Percentiles rank a stretch among this genome's conserved stretches.
Conservation (phyloP, 2,888 invertebrate species). For the Chromoteleia sp. region DNA sequence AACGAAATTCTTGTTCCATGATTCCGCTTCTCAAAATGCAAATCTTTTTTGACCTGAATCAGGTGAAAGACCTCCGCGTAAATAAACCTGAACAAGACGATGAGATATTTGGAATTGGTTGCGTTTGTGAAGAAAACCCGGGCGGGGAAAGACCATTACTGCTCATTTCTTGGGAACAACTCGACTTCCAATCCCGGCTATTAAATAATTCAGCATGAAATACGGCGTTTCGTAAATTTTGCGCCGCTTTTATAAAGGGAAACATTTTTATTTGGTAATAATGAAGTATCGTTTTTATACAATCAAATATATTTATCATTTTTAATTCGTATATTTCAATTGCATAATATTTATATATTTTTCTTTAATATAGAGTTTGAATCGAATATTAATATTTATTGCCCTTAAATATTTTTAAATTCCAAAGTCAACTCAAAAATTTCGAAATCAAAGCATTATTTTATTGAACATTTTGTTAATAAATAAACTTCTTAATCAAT, state of each 20-base stretch:
- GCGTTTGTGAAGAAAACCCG: background rate
- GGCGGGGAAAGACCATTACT: slow-evolving; percentile 19
- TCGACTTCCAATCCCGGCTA: slow-evolving; percentile 39
- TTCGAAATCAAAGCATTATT: too few species aligned
- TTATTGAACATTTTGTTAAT: too few species aligned
- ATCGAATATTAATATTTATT: too few species aligned
- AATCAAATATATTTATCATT: too few species aligned
- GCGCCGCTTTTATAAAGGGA: slow-evolving; percentile 46
- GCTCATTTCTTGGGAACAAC: slow-evolving; percentile 38
- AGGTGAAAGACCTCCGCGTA: slow-evolving; percentile 15
- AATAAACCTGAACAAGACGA: slow-evolving; percentile 1
- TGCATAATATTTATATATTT: too few species aligned
- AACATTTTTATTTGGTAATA: slow-evolving; percentile 59
- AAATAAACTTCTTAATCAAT: too few species aligned
- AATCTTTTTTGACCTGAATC: slow-evolving; percentile 6
- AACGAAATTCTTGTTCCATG: background rate
- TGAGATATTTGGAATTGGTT: slow-evolving; percentile 1
- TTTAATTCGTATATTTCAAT: too few species aligned
- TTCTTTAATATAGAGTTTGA: too few species aligned
- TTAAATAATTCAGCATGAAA: slow-evolving; percentile 50
- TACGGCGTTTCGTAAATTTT: slow-evolving; percentile 45
- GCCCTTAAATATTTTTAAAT: too few species aligned
- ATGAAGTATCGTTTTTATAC: too few species aligned
- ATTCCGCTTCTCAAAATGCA: background rate
- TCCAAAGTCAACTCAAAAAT: too few species aligned